A percentile compares a stretch with the other conserved stretches of the same genome.
Evolutionary conservation across 1,140 invertebrate species (phyloP).

Genomic region (Ceratitis capitata): DNA sequence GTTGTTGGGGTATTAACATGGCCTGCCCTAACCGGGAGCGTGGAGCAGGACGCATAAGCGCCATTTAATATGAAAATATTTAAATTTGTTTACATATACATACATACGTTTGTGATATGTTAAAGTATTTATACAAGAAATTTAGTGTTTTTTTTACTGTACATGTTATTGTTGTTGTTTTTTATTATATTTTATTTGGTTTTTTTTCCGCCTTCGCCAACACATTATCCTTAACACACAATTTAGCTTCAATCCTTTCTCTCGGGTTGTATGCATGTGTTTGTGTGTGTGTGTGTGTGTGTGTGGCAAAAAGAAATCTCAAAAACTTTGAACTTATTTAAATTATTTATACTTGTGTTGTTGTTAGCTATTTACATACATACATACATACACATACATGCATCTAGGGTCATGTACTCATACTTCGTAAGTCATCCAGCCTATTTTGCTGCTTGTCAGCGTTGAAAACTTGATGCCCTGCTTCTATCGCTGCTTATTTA

Average conservation of each 20-base stretch:
- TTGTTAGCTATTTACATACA: background rate
- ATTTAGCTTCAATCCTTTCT: background rate
- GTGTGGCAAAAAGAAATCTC: background rate
- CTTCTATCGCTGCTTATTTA: constrained; percentile 28
- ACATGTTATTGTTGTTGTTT: background rate
- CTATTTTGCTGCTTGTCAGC: background rate
- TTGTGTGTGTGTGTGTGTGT: background rate
- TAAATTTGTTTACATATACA: background rate
- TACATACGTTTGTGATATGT: background rate
- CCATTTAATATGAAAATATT: background rate
- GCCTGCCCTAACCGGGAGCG: background rate
- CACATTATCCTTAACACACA: background rate
- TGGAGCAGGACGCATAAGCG: background rate
- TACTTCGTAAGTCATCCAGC: too few species aligned
- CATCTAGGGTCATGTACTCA: background rate
- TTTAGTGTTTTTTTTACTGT: too few species aligned
- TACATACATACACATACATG: background rate
- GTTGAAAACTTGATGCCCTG: constrained; percentile 12
- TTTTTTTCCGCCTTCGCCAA: background rate
- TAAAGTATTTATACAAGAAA: background rate
- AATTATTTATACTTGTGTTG: background rate
- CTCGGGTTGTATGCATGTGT: too few species aligned
- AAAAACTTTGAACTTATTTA: constrained; percentile 15
- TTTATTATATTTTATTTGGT: background rate
- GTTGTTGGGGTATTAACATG: background rate